phyloP scores from a whole-genome alignment of 2,888 invertebrate species.

The Caenorhabditis parvicauda region DNA sequence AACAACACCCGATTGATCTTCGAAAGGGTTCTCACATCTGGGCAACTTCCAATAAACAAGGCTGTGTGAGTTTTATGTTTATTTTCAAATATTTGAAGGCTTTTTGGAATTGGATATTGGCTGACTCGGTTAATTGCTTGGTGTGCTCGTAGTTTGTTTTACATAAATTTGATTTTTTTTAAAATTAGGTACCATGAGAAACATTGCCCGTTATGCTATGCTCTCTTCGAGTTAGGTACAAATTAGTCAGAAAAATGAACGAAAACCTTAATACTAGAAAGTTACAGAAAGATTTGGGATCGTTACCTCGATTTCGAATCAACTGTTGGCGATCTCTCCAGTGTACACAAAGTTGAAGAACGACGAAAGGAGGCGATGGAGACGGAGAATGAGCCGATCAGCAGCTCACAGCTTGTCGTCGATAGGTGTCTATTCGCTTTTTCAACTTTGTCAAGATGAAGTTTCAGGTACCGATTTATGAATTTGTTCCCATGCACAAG shows the following conservation, averaged over 20 bases:
- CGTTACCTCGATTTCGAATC: slow-evolving; percentile 96
- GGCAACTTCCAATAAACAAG: slow-evolving; percentile 83
- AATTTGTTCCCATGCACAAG: slow-evolving; percentile 89
- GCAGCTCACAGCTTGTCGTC: slow-evolving; percentile 91
- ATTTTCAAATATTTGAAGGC: slow-evolving; percentile 1
- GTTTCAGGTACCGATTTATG: slow-evolving; percentile 78
- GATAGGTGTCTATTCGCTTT: slow-evolving; percentile 73
- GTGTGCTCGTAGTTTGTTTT: not conserved
- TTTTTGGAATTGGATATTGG: not conserved
- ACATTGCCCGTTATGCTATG: too few relatives aligned
- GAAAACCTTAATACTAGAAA: too few relatives aligned
- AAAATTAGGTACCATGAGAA: too few relatives aligned
- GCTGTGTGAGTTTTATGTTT: slow-evolving; percentile 22
- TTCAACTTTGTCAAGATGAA: too few relatives aligned
- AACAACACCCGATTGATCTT: slow-evolving; percentile 99
- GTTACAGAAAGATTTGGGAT: slow-evolving; percentile 91
- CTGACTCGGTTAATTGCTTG: not conserved
- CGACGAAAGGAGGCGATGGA: slow-evolving; percentile 22
- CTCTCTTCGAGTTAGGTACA: too few relatives aligned
- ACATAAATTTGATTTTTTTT: slow-evolving; percentile 1
- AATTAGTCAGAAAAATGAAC: too few relatives aligned
- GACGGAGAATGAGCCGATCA: slow-evolving; percentile 65
- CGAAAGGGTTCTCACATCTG: slow-evolving; percentile 89
- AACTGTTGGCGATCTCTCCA: slow-evolving; percentile 93
- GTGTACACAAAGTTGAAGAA: slow-evolving; percentile 83